Base-by-base conservation (phyloP, 2,888 invertebrate genomes). In the Acrocyrtus sp. region DNA sequence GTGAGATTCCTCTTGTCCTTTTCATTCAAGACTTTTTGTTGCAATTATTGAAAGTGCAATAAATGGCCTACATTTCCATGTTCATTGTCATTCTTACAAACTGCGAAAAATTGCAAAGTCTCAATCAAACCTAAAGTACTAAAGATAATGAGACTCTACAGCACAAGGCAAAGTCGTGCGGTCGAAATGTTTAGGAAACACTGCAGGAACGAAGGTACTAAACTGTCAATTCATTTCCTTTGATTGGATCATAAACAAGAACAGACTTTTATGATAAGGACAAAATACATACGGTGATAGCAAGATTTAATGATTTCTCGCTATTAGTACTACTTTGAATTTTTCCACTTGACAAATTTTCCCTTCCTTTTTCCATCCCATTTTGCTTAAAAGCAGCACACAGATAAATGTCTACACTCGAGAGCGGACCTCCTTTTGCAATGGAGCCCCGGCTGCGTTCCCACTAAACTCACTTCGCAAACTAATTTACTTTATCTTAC, bases 171-270 rank as follows among this genome's bases (percentile, higher is more conserved):
- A 8, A 34, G 5, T 34, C 12, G 34, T 34, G 34, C 34, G 34
- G 6, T 8, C 34, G 34, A 34, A 34, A 34, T 34, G 12, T 34
- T 34, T 34, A 5, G n/a, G n/a, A n/a, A n/a, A n/a, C n/a, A n/a
- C n/a, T n/a, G n/a, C n/a, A n/a, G n/a, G n/a, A n/a, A n/a, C n/a
- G n/a, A n/a, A n/a, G n/a, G n/a, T n/a, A n/a, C 12, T 12, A 34
- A 68, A 68, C 58, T 54, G 60, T 47, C 60, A 58, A 61, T 68
- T 60, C 61, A 68, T 68, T 60, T 47, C 58, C 43, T 53, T 54
- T 47, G 54, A 68, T 68, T 68, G 34, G 63, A 50, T 50, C 43
- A 34, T 34, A n/a, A 41, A 41, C 3, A n/a, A 17, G 41, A 15
- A 41, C 15, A 41, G 17, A 41, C 41, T 41, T 41, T n/a, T n/a